Conservation (phyloP, 2,113 vertebrate species). For the Caranx melampygus region DNA sequence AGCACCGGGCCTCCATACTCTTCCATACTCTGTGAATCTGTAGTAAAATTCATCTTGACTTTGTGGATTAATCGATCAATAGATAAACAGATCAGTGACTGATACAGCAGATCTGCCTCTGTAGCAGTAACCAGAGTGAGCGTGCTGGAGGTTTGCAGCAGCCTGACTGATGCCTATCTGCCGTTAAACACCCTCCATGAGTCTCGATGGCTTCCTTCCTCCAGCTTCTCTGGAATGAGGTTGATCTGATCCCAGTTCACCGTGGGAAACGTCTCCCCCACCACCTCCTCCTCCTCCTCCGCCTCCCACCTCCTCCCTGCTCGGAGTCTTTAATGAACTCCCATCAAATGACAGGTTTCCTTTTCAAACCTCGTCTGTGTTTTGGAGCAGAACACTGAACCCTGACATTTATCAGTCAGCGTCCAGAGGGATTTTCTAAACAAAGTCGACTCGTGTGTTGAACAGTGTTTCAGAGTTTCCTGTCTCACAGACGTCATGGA, state of each 20-base stretch:
- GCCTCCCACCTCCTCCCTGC: neutral
- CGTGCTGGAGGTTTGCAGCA: neutral
- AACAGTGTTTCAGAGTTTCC: neutral
- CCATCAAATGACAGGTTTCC: conserved; percentile 51
- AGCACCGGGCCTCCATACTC: no score
- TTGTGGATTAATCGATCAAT: neutral
- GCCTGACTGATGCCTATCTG: conserved; percentile 76
- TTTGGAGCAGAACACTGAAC: conserved; percentile 17
- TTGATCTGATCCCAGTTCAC: conserved; percentile 16
- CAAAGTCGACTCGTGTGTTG: conserved; percentile 7
- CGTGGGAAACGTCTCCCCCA: conserved; percentile 65
- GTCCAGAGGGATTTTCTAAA: conserved; percentile 18
- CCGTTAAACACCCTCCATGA: conserved; percentile 71
- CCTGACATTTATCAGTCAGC: conserved; percentile 61
- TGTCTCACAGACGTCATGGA: neutral
- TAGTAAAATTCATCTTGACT: no score
- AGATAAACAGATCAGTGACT: neutral
- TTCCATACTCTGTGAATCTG: no score
- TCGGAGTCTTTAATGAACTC: conserved; percentile 29
- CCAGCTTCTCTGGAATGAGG: conserved; percentile 32
- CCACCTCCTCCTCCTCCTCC: neutral
- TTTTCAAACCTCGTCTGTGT: conserved; percentile 17
- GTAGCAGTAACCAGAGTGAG: no score
- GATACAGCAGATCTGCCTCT: no score
- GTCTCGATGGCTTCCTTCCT: conserved; percentile 78